A percentile compares a stretch with the other conserved stretches of the same genome.
phyloP scores from a whole-genome alignment of 2,113 vertebrate species.

The Saimiri boliviensis region DNA sequence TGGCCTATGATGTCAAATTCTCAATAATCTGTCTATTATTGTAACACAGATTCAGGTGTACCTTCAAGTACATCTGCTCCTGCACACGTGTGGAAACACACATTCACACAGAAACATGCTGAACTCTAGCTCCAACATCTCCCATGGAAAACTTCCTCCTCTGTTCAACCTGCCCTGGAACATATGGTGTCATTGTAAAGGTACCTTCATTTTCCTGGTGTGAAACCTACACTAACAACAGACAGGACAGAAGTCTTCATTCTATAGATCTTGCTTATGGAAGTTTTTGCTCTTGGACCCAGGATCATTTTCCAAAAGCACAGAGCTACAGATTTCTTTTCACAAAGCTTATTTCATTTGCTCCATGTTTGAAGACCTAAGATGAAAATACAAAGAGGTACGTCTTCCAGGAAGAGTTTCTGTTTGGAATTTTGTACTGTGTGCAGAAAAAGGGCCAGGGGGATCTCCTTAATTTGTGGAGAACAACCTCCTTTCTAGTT shows the following conservation, averaged over 20 bases:
- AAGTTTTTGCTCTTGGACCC: background rate
- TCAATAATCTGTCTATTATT: background rate
- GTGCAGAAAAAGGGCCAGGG: background rate
- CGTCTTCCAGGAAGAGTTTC: background rate
- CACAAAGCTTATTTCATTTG: background rate
- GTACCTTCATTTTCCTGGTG: rapidly evolving
- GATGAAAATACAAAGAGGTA: background rate
- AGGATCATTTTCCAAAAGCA: background rate
- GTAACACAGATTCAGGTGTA: background rate
- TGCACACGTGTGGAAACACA: background rate
- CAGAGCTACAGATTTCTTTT: background rate
- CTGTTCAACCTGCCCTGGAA: too few species aligned
- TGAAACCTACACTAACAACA: background rate
- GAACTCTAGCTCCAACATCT: background rate
- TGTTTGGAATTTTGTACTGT: background rate
- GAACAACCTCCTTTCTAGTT: background rate
- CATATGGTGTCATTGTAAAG: rapidly evolving
- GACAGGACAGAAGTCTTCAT: background rate
- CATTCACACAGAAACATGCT: background rate
- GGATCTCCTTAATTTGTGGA: background rate
- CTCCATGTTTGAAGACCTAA: background rate
- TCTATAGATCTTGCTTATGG: background rate
- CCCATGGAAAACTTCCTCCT: background rate
- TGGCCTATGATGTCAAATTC: background rate
- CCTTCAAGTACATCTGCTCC: background rate